Evolutionary conservation across 2,797 vertebrate genomes (phyloP), one percentile per base, ranked within the genome.

Genomic region (Anas bernieri): DNA sequence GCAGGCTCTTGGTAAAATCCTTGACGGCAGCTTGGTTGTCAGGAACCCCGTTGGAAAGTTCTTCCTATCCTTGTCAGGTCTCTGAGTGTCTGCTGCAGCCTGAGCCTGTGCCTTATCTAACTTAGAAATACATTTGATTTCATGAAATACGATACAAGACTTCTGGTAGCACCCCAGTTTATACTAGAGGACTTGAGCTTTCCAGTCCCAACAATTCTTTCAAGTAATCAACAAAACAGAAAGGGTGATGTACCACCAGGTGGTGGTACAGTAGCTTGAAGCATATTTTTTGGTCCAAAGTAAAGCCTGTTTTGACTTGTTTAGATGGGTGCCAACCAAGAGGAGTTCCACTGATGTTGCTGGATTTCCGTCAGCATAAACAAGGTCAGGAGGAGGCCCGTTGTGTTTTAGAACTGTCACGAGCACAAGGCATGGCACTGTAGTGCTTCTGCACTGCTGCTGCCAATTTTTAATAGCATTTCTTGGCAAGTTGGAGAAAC

Each of bases 391-490:
- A 55, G 56, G 73, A 80, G 72, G 37, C 85, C 41, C 4, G 0
- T 5, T 86, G 83, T 23, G 2, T 55, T 83, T 92, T 66, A 12
- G 76, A 83, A 48, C 33, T n/a, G 55, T 83, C 73, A 20, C 0
- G 73, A 91, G 8, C 58, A n/a, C 41, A 31, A 77, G 83, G 37
- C 52, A 41, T 67, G 76, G 72, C 90, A 56, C 86, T 54, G 0
- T 0, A 92, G 74, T 69, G 83, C 54, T 83, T 9, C 96, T 91
- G 61, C 92, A 5, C 30, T 35, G 37, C 88, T 70, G 28, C 91
- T 90, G 96, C 94, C 96, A 97, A 95, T 74, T 78, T 52, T 59
- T 95, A 97, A 92, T 86, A 93, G 81, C 86, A 86, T 93, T 97
- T 96, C 90, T 95, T 94, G 87, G 90, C 94, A 93, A 59, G 88